Percentiles rank a stretch among this genome's conserved stretches.
Evolutionary conservation across 1,140 invertebrate genomes (phyloP).

Genomic region (Ooceraea biroi): DNA sequence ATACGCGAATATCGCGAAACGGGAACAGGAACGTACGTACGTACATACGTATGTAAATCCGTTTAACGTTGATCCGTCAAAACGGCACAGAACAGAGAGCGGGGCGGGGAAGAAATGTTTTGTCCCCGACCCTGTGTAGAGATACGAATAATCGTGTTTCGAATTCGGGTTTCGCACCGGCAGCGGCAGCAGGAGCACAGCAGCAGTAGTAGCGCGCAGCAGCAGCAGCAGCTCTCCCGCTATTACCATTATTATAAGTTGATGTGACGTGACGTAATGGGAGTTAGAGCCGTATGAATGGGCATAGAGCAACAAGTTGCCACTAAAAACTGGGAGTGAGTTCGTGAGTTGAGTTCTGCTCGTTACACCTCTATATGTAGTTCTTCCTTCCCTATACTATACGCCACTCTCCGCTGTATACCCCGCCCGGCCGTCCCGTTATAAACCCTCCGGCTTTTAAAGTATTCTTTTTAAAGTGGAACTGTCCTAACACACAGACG

Average conservation of each 20-base stretch:
- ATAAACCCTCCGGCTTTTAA: conserved; percentile 87
- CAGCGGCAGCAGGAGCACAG: background rate
- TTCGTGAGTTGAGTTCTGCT: conserved; percentile 87
- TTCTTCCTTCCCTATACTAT: conserved; percentile 86
- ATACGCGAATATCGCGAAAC: conserved; percentile 57
- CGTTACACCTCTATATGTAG: conserved; percentile 87
- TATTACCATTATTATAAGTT: conserved; percentile 86
- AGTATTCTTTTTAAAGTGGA: conserved; percentile 87
- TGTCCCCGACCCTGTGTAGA: conserved; percentile 39
- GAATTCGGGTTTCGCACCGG: conserved; percentile 81
- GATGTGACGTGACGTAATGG: conserved; percentile 87
- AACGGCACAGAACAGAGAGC: conserved; percentile 21
- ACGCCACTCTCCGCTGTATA: conserved; percentile 81
- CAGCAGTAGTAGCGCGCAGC: conserved; percentile 53
- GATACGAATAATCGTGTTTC: conserved; percentile 80
- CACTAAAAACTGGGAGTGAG: conserved; percentile 87
- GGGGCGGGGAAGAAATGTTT: conserved; percentile 64
- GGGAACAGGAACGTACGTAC: conserved; percentile 4
- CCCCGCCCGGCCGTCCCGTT: conserved; percentile 78
- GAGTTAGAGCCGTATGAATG: conserved; percentile 86
- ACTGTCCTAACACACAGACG: conserved; percentile 84
- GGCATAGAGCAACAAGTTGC: conserved; percentile 86
- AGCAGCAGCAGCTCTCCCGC: conserved; percentile 51
- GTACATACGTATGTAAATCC: conserved; percentile 37
- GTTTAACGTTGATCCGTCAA: conserved; percentile 60